Base-by-base conservation (phyloP, 2,113 vertebrate species). In the Microcebus tavaratra region DNA sequence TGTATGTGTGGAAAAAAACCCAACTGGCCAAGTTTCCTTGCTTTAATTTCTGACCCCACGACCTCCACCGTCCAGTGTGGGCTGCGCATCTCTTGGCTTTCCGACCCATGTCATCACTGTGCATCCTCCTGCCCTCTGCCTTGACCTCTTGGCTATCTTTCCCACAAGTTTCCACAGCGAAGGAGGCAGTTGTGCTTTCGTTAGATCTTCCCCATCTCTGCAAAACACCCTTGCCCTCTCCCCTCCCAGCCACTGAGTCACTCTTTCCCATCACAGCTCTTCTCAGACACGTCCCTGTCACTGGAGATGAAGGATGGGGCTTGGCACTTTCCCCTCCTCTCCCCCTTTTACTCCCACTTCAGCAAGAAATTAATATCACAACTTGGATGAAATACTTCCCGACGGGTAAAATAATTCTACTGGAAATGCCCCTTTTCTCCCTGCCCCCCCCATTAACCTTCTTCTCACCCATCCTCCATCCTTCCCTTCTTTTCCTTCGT, bases 171-270 rank as follows among this genome's bases (percentile, higher is more conserved):
- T 87, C 89, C 96, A 88, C 8, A 4, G 55, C 57, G 80, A 78
- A 55, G 79, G 76, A 81, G 67, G 34, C 81, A 42, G 15, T 75
- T 36, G 12, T 25, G 39, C 27, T 84, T 25, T 45, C 67, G 70
- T 81, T 80, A 81, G 87, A 92, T 67, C 94, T 96, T 91, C 84
- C 84, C 61, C 65, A 73, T 84, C 81, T 88, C 83, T 95, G 55
- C 78, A 81, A 96, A 94, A 94, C 93, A 88, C 42, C 7, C 95
- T 78, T 27, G 20, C 17, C 73, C 68, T 78, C 96, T 91, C 48
- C 65, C 70, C 63, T 94, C 55, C 34, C 23, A 55, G 89, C 59
- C 86, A 12, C 91, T 97, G 96, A 97, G 65, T 98, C 96, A 97
- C 27, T 48, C 59, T 91, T 91, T 96, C 95, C 90, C 55, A 55